Percentiles rank a stretch among this genome's conserved stretches.
phyloP scores from a whole-genome alignment of 2,888 invertebrate genomes.

The Andrena chrysosceles region DNA sequence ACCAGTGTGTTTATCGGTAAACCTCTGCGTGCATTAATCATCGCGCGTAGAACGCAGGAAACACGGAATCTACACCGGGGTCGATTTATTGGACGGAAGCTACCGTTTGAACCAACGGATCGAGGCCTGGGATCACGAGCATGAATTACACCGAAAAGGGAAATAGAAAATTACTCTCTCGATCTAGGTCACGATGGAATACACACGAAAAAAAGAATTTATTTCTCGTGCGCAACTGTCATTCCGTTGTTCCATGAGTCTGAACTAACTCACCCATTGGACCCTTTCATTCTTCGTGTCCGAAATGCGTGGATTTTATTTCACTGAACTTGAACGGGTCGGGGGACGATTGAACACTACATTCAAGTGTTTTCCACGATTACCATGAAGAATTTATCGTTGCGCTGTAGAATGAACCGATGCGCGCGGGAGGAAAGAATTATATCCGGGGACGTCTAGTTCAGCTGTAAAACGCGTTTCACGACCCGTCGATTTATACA shows the following conservation, averaged over 20 bases:
- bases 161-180: neutral
- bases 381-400: too few relatives aligned
- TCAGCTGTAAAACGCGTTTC: slow-evolving; percentile 31
- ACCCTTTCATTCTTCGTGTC: too few relatives aligned
- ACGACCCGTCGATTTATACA: slow-evolving; percentile 34
- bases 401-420: too few relatives aligned
- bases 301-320: too few relatives aligned
- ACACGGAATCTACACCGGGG: slow-evolving; percentile 35
- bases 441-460: neutral
- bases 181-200: neutral
- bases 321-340: too few relatives aligned
- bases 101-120: slow-evolving; percentile 31
- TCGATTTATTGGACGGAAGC: slow-evolving; percentile 54
- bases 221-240: neutral
- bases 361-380: too few relatives aligned
- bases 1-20: slow-evolving; percentile 48
- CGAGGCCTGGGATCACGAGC: neutral
- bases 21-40: slow-evolving; percentile 61
- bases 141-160: neutral
- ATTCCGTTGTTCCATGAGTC: neutral
- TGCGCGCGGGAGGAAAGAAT: slow-evolving; percentile 25
- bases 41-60: slow-evolving; percentile 44
- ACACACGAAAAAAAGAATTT: neutral
- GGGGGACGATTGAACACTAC: too few relatives aligned
- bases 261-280: neutral